A percentile compares a stretch with the other conserved stretches of the same genome.
Conservation (phyloP, 2,888 invertebrate species). For the Amiota minor region DNA sequence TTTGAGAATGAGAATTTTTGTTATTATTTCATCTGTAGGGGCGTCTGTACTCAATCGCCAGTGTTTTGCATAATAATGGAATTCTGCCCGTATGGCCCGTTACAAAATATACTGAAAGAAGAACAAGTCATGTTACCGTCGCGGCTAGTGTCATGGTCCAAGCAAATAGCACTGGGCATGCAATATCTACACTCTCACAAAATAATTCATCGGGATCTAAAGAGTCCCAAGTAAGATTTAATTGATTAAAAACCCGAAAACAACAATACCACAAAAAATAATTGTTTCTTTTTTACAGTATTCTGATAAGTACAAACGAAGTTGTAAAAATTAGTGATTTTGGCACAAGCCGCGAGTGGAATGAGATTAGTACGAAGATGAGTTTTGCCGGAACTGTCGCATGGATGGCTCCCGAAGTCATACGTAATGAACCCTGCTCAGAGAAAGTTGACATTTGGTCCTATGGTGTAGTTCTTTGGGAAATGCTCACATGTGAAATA, state of each 20-base stretch:
- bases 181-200: slow-evolving; percentile 95
- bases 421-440: slow-evolving; percentile 95
- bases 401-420: slow-evolving; percentile 99
- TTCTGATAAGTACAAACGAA: slow-evolving; percentile 86
- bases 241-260: background rate
- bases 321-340: slow-evolving; percentile 97
- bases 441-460: slow-evolving; percentile 99
- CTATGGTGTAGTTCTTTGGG: slow-evolving; percentile 98
- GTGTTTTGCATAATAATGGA: slow-evolving; percentile 98
- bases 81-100: slow-evolving; percentile 94
- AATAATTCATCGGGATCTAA: slow-evolving; percentile 98
- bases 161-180: slow-evolving; percentile 97
- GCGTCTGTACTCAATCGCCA: slow-evolving; percentile 93
- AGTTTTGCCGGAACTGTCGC: slow-evolving; percentile 98
- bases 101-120: slow-evolving; percentile 91
- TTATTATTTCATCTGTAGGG: slow-evolving; percentile 75
- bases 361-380: slow-evolving; percentile 96
- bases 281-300: slow-evolving; percentile 75
- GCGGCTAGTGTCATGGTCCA: slow-evolving; percentile 92
- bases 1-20: background rate
- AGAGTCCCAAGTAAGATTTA: slow-evolving; percentile 95
- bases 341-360: slow-evolving; percentile 95
- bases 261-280: background rate
- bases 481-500: slow-evolving; percentile 93
- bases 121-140: slow-evolving; percentile 89